Evolutionary conservation across 2,797 vertebrate genomes (phyloP).

Genomic region (Basileuterus tristriatus): DNA sequence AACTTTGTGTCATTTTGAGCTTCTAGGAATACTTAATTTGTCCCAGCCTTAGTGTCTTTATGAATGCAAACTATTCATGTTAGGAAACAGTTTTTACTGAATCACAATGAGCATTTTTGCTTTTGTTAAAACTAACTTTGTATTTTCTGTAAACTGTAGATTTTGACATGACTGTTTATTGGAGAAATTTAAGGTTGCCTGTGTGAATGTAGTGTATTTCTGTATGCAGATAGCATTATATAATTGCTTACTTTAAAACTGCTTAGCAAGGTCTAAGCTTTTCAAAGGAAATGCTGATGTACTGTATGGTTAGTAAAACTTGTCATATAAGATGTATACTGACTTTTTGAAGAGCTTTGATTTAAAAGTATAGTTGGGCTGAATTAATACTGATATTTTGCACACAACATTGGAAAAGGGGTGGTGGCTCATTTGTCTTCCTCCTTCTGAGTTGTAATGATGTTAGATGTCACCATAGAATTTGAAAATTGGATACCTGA

Average conservation of each 20-base stretch:
- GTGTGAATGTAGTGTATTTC: constrained; percentile 64
- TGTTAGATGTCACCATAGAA: neutral
- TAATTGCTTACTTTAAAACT: constrained; percentile 58
- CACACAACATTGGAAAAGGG: neutral
- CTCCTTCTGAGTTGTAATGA: neutral
- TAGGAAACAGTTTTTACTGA: constrained; percentile 25
- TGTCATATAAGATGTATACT: neutral
- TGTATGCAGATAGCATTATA: constrained; percentile 43
- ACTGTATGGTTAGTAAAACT: constrained; percentile 72
- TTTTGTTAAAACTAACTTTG: constrained; percentile 36
- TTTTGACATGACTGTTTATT: constrained; percentile 38
- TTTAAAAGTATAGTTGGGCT: neutral
- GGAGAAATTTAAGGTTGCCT: constrained; percentile 45
- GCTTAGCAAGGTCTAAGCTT: constrained; percentile 66
- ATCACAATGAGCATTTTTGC: constrained; percentile 20
- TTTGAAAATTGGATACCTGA: neutral
- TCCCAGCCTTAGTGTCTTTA: constrained; percentile 12
- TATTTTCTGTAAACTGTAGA: constrained; percentile 52
- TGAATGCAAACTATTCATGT: neutral
- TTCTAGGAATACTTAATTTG: constrained; percentile 3
- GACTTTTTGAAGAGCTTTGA: constrained; percentile 2
- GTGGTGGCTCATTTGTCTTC: neutral
- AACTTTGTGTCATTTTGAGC: constrained; percentile 9
- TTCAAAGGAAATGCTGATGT: constrained; percentile 68
- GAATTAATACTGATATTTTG: neutral